Conservation (phyloP, 2,888 invertebrate species). For the Tetranychus truncatus region DNA sequence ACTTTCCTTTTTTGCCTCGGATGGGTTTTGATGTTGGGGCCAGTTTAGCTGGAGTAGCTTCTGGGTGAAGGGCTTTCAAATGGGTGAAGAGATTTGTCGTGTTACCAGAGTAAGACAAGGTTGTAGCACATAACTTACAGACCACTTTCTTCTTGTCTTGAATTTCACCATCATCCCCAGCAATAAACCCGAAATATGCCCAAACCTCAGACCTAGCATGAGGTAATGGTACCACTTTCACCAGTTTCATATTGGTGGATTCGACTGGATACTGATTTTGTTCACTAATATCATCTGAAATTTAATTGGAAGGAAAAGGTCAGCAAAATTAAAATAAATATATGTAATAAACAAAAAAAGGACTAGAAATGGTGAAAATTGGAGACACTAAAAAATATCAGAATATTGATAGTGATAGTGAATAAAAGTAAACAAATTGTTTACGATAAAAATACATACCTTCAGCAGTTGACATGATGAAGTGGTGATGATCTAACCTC, state of each 20-base stretch:
- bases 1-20: slow-evolving; percentile 16
- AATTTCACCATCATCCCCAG: slow-evolving; percentile 23
- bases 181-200: slow-evolving; percentile 23
- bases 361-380: too few relatives aligned
- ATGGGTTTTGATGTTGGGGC: slow-evolving; percentile 7
- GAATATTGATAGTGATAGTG: too few relatives aligned
- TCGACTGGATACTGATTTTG: background rate
- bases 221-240: slow-evolving; percentile 22
- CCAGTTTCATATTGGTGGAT: slow-evolving; percentile 10
- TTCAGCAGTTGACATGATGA: too few relatives aligned
- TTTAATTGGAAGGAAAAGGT: too few relatives aligned
- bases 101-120: slow-evolving; percentile 23
- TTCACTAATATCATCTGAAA: too few relatives aligned
- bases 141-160: slow-evolving; percentile 22
- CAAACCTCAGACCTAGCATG: slow-evolving; percentile 23
- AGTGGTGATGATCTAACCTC: too few relatives aligned
- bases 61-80: slow-evolving; percentile 23
- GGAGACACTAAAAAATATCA: too few relatives aligned
- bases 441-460: too few relatives aligned
- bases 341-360: too few relatives aligned
- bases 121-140: slow-evolving; percentile 23
- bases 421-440: too few relatives aligned
- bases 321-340: too few relatives aligned
- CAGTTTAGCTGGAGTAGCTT: slow-evolving; percentile 20
- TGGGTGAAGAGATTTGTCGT: slow-evolving; percentile 24